These are phyloP conservation scores for Agriopis aurantiaria DNA, from an alignment of 2,888 invertebrate genomes.

Conservation along the genomic window DNA sequence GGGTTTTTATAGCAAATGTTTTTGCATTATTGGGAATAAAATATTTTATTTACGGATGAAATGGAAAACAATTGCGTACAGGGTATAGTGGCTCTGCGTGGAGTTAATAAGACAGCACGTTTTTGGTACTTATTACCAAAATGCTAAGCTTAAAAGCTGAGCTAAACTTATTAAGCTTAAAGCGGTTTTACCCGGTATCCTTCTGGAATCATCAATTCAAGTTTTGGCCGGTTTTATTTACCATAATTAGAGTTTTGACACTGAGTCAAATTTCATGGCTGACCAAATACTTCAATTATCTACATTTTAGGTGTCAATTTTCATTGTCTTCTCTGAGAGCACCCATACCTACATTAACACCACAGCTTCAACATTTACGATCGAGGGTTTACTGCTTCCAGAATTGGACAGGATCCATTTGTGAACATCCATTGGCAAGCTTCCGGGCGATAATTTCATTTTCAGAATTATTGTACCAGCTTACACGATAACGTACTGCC, in stretches of 20 bases:
- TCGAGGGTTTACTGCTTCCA: conserved; percentile 15
- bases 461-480: conserved; percentile 26
- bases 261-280: not conserved
- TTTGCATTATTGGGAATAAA: conserved; percentile 9
- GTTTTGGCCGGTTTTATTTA: no score
- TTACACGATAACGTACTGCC: conserved; percentile 22
- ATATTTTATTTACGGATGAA: conserved; percentile 10
- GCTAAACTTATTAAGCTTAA: no score
- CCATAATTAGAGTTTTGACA: no score
- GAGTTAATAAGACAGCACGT: not conserved
- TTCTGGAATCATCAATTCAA: no score
- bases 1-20: conserved; percentile 12
- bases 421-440: conserved; percentile 23
- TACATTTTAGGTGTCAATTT: not conserved
- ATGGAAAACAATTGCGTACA: not conserved
- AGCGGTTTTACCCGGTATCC: no score
- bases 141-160: no score
- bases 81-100: not conserved
- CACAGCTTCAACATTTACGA: conserved; percentile 14
- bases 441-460: conserved; percentile 36
- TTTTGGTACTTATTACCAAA: no score
- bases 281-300: not conserved
- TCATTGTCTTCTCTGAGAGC: not conserved
- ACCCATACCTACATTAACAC: conserved; percentile 13
- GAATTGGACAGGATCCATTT: conserved; percentile 30